Evolutionary conservation across 2,797 vertebrate genomes (phyloP).

Genomic region (Macropodus opercularis): DNA sequence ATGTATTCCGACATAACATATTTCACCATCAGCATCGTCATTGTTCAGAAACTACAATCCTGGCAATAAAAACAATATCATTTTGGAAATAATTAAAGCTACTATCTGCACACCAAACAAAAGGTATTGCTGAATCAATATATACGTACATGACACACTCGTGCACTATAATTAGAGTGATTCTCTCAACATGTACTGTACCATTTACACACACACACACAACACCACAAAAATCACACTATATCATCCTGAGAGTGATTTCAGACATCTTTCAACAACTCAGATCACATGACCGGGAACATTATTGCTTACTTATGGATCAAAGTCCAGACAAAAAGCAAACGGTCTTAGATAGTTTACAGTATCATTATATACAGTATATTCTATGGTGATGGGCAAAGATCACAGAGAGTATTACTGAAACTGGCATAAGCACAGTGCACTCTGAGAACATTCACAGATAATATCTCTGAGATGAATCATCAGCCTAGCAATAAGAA

Average conservation of each 20-base stretch:
- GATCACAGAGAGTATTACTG: conserved; percentile 41
- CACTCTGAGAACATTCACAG: conserved; percentile 39
- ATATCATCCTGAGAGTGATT: too few relatives aligned
- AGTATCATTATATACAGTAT: conserved; percentile 30
- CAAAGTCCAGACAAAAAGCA: conserved; percentile 47
- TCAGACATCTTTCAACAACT: conserved; percentile 6
- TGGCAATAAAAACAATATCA: background rate
- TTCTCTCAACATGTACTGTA: background rate
- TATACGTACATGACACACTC: background rate
- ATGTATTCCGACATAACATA: too few relatives aligned
- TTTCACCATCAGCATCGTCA: too few relatives aligned
- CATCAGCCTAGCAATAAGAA: conserved; percentile 51
- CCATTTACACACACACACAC: too few relatives aligned
- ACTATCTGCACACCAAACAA: background rate
- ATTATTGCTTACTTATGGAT: conserved; percentile 31
- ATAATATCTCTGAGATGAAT: conserved; percentile 60
- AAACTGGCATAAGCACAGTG: conserved; percentile 37
- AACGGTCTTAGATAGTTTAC: conserved; percentile 3
- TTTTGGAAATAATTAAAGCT: background rate
- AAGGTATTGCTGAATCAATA: background rate
- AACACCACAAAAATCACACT: too few relatives aligned
- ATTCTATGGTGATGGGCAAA: conserved; percentile 15
- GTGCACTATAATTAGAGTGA: background rate
- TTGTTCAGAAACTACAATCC: background rate
- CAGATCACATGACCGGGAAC: conserved; percentile 13